These are phyloP conservation scores for Isurus oxyrinchus DNA, from an alignment of 2,113 vertebrate genomes.

Conservation along the genomic window DNA sequence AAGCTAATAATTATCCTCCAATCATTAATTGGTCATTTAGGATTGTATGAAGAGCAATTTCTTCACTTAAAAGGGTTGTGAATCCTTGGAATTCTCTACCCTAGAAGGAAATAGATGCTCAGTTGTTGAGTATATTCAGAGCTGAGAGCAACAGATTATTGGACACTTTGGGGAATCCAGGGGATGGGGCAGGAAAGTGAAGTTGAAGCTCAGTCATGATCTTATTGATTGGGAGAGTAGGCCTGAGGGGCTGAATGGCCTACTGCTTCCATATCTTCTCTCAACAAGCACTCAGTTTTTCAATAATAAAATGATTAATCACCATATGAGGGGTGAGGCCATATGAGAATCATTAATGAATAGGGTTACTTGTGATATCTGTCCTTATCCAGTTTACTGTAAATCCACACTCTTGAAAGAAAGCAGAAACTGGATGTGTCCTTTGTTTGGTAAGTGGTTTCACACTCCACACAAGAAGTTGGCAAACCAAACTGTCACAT, in stretches of 20 bases:
- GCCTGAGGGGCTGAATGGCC: neutral
- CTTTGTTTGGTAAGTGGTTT: neutral
- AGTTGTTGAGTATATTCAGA: neutral
- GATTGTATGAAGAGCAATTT: neutral
- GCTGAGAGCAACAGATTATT: neutral
- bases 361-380: neutral
- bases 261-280: neutral
- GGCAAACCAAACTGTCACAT: too few species aligned
- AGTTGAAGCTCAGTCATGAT: neutral
- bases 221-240: neutral
- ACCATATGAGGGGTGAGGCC: neutral
- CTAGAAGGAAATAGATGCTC: neutral
- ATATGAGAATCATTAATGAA: neutral
- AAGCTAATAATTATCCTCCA: neutral
- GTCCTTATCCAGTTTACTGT: neutral
- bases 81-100: neutral
- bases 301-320: neutral
- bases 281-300: neutral
- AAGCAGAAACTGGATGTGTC: constrained; percentile 23
- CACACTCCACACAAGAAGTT: neutral
- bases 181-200: neutral
- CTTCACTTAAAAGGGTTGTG: neutral
- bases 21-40: neutral
- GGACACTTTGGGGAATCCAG: neutral
- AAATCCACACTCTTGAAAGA: neutral